These are phyloP conservation scores for Motacilla tschutschensis DNA, from an alignment of 2,113 vertebrate genomes.

Conservation along the genomic window DNA sequence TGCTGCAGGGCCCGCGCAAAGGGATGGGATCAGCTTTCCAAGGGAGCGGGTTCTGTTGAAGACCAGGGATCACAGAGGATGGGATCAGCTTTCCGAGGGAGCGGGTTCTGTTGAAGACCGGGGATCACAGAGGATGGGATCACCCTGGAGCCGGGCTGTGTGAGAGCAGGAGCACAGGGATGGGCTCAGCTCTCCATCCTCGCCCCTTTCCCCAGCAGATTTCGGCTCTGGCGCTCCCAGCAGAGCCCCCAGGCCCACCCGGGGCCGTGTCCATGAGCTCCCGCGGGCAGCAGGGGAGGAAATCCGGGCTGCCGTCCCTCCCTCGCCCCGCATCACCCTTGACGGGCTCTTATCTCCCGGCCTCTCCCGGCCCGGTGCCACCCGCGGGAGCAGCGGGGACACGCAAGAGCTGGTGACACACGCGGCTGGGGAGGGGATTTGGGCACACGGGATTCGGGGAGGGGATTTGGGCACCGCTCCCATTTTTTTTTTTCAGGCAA, in stretches of 20 bases:
- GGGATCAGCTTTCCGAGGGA: background rate
- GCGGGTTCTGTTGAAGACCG: fast-evolving
- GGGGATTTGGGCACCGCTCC: fast-evolving
- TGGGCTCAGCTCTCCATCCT: background rate
- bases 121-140: too few relatives aligned
- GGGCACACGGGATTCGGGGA: too few relatives aligned
- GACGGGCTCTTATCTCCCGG: fast-evolving
- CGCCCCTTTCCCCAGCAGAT: fast-evolving
- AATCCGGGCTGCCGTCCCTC: fast-evolving
- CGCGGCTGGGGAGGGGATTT: fast-evolving
- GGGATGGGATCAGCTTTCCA: background rate
- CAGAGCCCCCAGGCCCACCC: too few relatives aligned
- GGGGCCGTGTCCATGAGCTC: fast-evolving
- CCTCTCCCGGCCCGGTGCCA: background rate
- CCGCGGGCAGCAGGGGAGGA: background rate
- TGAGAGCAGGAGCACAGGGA: background rate
- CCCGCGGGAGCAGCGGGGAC: background rate
- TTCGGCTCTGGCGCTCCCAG: fast-evolving
- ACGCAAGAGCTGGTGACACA: fast-evolving
- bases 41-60: too few relatives aligned
- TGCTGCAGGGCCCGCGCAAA: background rate
- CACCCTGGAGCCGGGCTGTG: fast-evolving
- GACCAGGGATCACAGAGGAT: background rate
- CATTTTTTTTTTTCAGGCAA: fast-evolving
- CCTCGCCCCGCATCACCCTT: fast-evolving